phyloP scores from a whole-genome alignment of 2,888 invertebrate species.

The Didymodactylos carnosus region DNA sequence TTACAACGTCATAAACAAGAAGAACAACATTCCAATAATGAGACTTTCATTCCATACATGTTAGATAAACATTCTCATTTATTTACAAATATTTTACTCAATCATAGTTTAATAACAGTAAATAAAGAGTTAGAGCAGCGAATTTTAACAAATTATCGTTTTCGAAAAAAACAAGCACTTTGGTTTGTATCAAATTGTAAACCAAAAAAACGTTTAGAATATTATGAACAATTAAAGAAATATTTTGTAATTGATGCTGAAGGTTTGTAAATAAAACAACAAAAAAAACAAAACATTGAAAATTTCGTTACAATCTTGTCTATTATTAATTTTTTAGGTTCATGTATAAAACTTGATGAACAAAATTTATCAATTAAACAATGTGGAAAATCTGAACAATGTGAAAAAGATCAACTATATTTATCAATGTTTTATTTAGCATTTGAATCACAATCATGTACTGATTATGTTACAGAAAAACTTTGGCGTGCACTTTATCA shows the following conservation, averaged over 20 bases:
- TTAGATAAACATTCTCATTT: not conserved
- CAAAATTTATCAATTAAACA: too few species aligned
- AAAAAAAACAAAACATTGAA: too few species aligned
- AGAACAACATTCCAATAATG: not conserved
- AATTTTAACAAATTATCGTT: not conserved
- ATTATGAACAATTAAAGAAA: not conserved
- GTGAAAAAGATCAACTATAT: not conserved
- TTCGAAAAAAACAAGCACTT: slow-evolving; percentile 1
- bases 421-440: slow-evolving; percentile 5
- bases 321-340: too few species aligned
- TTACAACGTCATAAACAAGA: not conserved
- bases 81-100: not conserved
- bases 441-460: slow-evolving; percentile 10
- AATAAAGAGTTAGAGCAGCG: not conserved
- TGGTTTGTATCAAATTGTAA: slow-evolving; percentile 14
- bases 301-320: too few species aligned
- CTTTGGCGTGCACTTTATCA: slow-evolving; percentile 8
- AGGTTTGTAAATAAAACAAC: too few species aligned
- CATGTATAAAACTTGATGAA: not conserved
- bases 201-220: not conserved
- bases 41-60: not conserved
- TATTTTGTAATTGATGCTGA: not conserved
- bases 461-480: slow-evolving; percentile 14
- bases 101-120: not conserved
- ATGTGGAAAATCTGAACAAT: not conserved